Evolutionary conservation across 2,113 vertebrate species (phyloP), one percentile per base, ranked within the genome.

Genomic region (Pomatorhinus ruficollis): DNA sequence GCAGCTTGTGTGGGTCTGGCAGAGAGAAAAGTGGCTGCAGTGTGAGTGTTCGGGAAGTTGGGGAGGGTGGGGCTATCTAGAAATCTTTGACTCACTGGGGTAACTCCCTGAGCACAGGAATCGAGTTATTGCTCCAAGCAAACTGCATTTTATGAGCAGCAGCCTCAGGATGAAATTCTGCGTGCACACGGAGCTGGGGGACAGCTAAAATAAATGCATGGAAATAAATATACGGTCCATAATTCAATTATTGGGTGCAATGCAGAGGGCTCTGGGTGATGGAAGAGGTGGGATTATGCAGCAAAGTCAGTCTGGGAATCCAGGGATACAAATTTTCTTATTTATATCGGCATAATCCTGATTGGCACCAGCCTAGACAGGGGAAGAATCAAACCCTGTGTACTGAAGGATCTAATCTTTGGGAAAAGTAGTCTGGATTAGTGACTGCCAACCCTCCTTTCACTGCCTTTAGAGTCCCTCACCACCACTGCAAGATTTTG

Each of bases 61-160:
- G 83, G 91, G 96, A 96, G 98, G 98, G 98, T 96, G 97, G 97
- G 97, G 95, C 95, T 96, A 97, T 95, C 83, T 92, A 91, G 95
- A 97, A 90, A 88, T 86, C 93, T 95, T 98, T 98, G 98, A 98
- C 96, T 98, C 98, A 98, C 92, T 96, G 92, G 95, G 97, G 97
- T 97, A 88, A 96, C 97, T 98, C 97, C 97, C 97, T 90, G 82
- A 97, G 91, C 59, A 76, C 96, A 95, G 93, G 91, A 93, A 97
- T 96, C 93, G 96, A 97, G 89, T 97, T 96, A 95, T 89, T 93
- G 87, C 90, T 96, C 94, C 83, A 94, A 91, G 89, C 54, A 9
- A 93, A n/a, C 87, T 77, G 53, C 78, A 5, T 87, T 92, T 94
- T 75, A 40, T 53, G 56, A 92, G 70, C 81, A 71, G 93, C 92